phyloP scores from a whole-genome alignment of 2,113 vertebrate genomes.

The Ptilonorhynchus violaceus region DNA sequence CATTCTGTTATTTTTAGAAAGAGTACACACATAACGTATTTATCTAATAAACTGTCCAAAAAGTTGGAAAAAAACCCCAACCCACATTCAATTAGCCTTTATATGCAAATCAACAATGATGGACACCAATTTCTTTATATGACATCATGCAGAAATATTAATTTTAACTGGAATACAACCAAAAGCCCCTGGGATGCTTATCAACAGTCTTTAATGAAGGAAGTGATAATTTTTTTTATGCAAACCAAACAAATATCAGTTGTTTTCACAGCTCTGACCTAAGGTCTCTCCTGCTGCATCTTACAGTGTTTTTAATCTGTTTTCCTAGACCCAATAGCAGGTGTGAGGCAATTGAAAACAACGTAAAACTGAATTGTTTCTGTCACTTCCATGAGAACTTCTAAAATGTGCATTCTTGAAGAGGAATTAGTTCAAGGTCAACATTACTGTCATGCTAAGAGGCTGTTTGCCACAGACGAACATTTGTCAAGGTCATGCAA shows the following conservation, averaged over 20 bases:
- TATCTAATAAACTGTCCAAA: background rate
- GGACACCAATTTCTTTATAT: background rate
- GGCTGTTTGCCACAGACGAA: background rate
- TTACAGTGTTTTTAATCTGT: constrained; percentile 34
- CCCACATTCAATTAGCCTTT: background rate
- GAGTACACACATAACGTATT: background rate
- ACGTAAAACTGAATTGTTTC: background rate
- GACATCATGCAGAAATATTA: constrained; percentile 37
- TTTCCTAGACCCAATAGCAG: constrained; percentile 47
- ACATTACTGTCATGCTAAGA: background rate
- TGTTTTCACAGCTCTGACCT: constrained; percentile 70
- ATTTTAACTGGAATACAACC: constrained; percentile 26
- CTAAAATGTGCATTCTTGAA: constrained; percentile 27
- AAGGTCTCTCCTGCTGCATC: constrained; percentile 38
- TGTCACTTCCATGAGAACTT: background rate
- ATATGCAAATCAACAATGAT: background rate
- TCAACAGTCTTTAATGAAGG: constrained; percentile 51
- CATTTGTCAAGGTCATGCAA: constrained; percentile 7
- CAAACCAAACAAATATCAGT: constrained; percentile 59
- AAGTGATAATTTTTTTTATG: constrained; percentile 46
- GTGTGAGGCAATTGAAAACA: constrained; percentile 58
- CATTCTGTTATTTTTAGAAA: background rate
- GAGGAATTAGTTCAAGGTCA: constrained; percentile 29
- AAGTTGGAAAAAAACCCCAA: background rate
- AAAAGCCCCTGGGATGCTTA: constrained; percentile 26